Conservation (phyloP, 2,797 vertebrate species). For the Cuniculus paca region DNA sequence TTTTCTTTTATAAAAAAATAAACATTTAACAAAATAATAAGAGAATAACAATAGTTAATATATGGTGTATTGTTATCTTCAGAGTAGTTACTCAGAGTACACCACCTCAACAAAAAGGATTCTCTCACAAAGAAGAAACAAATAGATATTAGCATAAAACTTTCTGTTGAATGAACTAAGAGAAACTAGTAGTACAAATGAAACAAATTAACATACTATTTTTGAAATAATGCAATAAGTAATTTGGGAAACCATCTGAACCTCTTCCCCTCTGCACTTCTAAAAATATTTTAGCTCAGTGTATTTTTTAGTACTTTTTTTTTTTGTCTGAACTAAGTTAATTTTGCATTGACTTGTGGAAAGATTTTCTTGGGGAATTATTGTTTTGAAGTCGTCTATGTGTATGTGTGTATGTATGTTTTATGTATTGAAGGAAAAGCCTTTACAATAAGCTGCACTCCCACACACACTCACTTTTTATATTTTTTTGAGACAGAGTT, state of each 20-base stretch:
- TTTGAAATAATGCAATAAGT: neutral
- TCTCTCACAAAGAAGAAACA: neutral
- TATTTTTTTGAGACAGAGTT: neutral
- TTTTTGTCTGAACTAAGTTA: constrained; percentile 5
- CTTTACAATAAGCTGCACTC: neutral
- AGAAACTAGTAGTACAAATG: neutral
- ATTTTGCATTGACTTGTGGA: constrained; percentile 30
- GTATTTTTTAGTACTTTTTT: neutral
- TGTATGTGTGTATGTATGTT: neutral
- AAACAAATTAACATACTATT: neutral
- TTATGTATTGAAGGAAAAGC: neutral
- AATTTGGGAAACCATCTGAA: neutral
- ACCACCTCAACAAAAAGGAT: neutral
- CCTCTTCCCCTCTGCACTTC: neutral
- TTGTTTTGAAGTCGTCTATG: constrained; percentile 8
- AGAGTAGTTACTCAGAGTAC: neutral
- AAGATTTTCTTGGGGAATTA: constrained; percentile 32
- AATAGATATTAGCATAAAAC: neutral
- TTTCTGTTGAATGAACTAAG: neutral
- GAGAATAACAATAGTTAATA: neutral
- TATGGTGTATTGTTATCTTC: neutral
- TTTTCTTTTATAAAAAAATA: neutral
- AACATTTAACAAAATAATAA: neutral
- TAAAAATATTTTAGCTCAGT: constrained; percentile 46
- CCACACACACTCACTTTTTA: neutral